Conservation (phyloP, 2,113 vertebrate species). For the Sturnus vulgaris region DNA sequence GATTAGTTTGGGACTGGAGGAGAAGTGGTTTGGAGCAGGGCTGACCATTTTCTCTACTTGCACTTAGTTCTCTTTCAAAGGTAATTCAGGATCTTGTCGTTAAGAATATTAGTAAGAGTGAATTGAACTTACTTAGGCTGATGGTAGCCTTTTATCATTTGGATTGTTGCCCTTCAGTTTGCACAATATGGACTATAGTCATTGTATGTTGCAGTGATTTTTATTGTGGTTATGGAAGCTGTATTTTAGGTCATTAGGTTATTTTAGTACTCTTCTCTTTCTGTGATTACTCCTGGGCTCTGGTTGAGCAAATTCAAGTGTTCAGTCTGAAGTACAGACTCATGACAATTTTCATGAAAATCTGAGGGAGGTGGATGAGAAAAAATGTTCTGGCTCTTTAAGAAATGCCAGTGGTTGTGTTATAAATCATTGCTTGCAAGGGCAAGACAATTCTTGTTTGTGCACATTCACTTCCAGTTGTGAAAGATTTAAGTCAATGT, state of each 20-base stretch:
- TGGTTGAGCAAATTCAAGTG: not conserved
- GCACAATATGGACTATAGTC: not conserved
- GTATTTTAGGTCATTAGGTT: not conserved
- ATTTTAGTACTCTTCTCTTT: not conserved
- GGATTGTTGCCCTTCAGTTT: not conserved
- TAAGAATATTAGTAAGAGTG: not conserved
- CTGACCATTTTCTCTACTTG: not conserved
- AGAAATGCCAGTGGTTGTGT: not conserved
- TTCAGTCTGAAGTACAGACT: not conserved
- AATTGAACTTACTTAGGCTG: not conserved
- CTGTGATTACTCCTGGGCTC: not conserved
- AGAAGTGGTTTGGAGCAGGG: not conserved
- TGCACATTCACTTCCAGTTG: not conserved
- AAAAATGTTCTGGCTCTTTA: not conserved
- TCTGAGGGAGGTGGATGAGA: not conserved
- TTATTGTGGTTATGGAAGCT: not conserved
- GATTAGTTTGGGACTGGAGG: not conserved
- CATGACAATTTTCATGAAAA: not conserved
- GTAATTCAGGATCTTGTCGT: not conserved
- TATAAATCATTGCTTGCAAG: not conserved
- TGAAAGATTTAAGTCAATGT: not conserved
- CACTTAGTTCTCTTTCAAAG: not conserved
- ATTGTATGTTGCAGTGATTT: not conserved
- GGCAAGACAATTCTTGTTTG: not conserved
- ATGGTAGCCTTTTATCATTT: not conserved